Base-by-base conservation (phyloP, 2,888 invertebrate species). In the Caenorhabditis afra region DNA sequence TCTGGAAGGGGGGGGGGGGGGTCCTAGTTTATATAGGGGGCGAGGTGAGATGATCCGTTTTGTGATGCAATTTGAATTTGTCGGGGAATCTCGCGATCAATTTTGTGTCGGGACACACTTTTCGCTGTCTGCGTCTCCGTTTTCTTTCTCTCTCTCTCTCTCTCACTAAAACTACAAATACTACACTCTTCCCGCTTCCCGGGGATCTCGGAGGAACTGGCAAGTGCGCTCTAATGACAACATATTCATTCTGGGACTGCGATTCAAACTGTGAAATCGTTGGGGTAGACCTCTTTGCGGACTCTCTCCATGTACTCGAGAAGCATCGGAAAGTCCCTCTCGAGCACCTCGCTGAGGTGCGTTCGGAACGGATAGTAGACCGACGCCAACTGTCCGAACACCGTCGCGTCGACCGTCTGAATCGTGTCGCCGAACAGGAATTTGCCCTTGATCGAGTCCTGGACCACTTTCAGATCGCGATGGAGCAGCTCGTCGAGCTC, bases 341-440 rank as follows among this genome's bases (percentile, higher is more conserved):
- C 66, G 14, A 80, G 35, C 35, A 75, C 59, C 14, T 61, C 44
- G 0, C 45, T 18, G 41, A 75, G 10, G 20, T 61, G 55, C 12
- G 53, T 50, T 10, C 37, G 52, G 44, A 70, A 71, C 12, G 77
- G 82, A 44, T 83, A 87, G 66, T 85, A 88, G 7, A 70, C 81
- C 1, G 83, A 68, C 12, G 85, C 87, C 14, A 89, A 55, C 50
- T 89, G 86, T 29, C 89, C 87, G 59, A 89, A 89, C 12, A 86
- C 75, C 3, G 88, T 70, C 47, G 85, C 87, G 55, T 89, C 88
- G 5, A 95, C 95, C 90, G 94, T 93, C 86, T 96, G 95, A 45
- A 96, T 96, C 90, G 95, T 95, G 90, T 96, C 95, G 61, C 97
- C 97, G 90, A 97, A 96, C 93, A 97, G 95, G 93, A 95, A 97